phyloP scores from a whole-genome alignment of 2,113 vertebrate species.

The Trichomycterus rosablanca region DNA sequence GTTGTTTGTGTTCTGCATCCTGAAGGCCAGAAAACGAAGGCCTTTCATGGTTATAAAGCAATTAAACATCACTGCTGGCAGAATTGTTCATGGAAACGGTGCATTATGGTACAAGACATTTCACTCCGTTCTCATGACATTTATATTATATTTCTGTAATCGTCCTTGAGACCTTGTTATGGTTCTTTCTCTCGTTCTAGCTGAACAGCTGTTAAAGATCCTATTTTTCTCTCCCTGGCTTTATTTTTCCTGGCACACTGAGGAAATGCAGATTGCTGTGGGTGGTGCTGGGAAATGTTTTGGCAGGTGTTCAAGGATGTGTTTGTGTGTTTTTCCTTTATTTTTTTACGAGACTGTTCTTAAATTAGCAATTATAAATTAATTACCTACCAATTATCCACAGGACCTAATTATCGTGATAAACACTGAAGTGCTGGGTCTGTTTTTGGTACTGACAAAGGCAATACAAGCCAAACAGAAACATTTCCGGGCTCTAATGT shows the following conservation, averaged over 20 bases:
- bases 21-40: slow-evolving; percentile 1
- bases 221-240: neutral
- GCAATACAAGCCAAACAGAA: slow-evolving; percentile 18
- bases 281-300: slow-evolving; percentile 18
- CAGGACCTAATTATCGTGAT: slow-evolving; percentile 38
- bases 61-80: slow-evolving; percentile 5
- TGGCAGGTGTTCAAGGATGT: slow-evolving; percentile 47
- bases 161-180: neutral
- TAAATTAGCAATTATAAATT: slow-evolving; percentile 45
- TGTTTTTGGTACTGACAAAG: slow-evolving; percentile 19
- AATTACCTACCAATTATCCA: slow-evolving; percentile 38
- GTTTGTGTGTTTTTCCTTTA: slow-evolving; percentile 13
- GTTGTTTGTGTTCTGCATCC: neutral
- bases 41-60: slow-evolving; percentile 5
- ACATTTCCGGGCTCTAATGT: neutral
- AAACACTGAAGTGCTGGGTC: slow-evolving; percentile 29
- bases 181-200: neutral
- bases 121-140: neutral
- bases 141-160: neutral
- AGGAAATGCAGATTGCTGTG: slow-evolving; percentile 36
- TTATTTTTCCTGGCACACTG: slow-evolving; percentile 9
- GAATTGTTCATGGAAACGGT: slow-evolving; percentile 5
- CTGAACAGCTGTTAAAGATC: slow-evolving; percentile 18
- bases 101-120: neutral
- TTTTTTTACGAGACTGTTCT: slow-evolving; percentile 38